Percentiles rank a stretch among this genome's conserved stretches.
These are phyloP conservation scores for Okamejei kenojei DNA, from an alignment of 2,797 vertebrate genomes.

Conservation along the genomic window DNA sequence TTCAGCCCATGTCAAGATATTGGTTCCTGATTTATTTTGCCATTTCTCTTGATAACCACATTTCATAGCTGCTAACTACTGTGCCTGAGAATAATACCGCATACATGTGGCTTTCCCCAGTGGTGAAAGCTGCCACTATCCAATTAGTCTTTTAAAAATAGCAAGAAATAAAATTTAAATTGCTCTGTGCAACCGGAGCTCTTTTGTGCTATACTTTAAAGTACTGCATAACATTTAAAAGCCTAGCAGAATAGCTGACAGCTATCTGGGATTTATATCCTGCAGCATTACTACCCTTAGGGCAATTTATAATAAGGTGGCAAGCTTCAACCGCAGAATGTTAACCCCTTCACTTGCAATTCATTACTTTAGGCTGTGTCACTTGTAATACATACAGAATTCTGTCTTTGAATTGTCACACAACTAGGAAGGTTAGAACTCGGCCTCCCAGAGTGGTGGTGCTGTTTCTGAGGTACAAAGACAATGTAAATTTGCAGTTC, in stretches of 20 bases:
- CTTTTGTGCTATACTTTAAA: slow-evolving; percentile 50
- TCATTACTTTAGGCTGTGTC: slow-evolving; percentile 51
- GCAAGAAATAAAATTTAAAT: slow-evolving; percentile 45
- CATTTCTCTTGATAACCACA: slow-evolving; percentile 27
- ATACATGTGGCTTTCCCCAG: slow-evolving; percentile 46
- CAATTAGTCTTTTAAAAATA: slow-evolving; percentile 53
- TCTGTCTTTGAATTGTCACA: slow-evolving; percentile 42
- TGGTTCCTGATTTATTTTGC: slow-evolving; percentile 27
- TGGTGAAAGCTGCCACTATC: slow-evolving; percentile 46
- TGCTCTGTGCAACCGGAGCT: slow-evolving; percentile 42
- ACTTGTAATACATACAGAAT: slow-evolving; percentile 44
- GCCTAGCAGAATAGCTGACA: slow-evolving; percentile 47
- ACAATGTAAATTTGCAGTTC: not conserved
- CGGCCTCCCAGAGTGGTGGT: not conserved
- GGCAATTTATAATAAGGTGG: slow-evolving; percentile 61
- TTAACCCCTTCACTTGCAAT: slow-evolving; percentile 52
- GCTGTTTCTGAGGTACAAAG: not conserved
- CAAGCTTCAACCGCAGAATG: slow-evolving; percentile 47
- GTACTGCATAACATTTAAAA: slow-evolving; percentile 46
- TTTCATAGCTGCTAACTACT: slow-evolving; percentile 5
- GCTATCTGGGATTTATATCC: slow-evolving; percentile 46
- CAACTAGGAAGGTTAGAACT: not conserved
- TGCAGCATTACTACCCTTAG: slow-evolving; percentile 45
- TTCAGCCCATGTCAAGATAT: not conserved
- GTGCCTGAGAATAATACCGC: slow-evolving; percentile 40